Evolutionary conservation across 2,797 vertebrate species (phyloP).

Genomic region (Poecilia wingei): DNA sequence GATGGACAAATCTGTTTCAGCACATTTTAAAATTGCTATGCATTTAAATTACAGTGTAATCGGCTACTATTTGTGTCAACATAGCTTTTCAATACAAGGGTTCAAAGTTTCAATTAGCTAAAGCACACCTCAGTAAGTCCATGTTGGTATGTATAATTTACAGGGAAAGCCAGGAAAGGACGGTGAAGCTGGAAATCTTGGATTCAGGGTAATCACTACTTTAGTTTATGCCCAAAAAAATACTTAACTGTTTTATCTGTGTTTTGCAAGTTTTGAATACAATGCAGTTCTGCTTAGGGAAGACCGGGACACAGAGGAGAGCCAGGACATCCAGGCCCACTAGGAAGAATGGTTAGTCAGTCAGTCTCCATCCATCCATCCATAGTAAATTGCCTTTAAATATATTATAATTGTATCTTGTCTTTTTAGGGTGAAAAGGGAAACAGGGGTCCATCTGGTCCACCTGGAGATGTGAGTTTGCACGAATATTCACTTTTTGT

Average conservation of each 20-base stretch:
- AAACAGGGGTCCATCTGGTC: conserved; percentile 50
- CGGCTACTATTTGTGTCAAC: not conserved
- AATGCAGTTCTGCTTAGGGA: conserved; percentile 59
- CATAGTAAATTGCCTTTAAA: not conserved
- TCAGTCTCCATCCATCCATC: conserved; percentile 11
- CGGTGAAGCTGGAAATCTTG: conserved; percentile 50
- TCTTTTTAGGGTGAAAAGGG: conserved; percentile 69
- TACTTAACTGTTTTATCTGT: not conserved
- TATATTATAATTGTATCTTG: not conserved
- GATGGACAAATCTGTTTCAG: not conserved
- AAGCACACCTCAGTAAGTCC: not conserved
- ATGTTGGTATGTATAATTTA: conserved; percentile 2
- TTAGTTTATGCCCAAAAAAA: not conserved
- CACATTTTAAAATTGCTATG: not conserved
- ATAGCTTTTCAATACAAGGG: not conserved
- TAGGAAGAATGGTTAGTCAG: conserved; percentile 46
- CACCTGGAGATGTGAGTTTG: conserved; percentile 58
- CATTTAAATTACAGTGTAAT: not conserved
- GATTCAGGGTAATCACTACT: conserved; percentile 42
- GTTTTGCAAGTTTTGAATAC: conserved; percentile 16
- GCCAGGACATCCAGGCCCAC: conserved; percentile 51
- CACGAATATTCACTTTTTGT: not conserved
- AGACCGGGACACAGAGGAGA: conserved; percentile 42
- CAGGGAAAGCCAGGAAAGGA: conserved; percentile 70
- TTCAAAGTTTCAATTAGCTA: not conserved